Base-by-base conservation (phyloP, 2,888 invertebrate genomes). In the Oscheius myriophilus region DNA sequence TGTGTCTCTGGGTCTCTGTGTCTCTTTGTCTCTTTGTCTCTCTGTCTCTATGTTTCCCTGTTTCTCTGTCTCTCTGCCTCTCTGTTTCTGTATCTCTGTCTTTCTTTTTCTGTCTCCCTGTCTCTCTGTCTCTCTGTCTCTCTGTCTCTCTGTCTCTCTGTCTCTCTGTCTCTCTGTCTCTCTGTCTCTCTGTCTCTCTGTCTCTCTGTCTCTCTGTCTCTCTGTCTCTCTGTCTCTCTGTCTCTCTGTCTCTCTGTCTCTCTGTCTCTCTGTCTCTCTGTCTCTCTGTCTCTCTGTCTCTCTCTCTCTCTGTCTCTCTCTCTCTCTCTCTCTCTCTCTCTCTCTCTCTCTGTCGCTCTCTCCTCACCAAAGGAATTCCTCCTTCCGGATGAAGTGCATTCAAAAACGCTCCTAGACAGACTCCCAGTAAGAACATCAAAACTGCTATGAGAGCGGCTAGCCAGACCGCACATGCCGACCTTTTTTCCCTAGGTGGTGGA, bases 371-470 rank as follows among this genome's bases (percentile, higher is more conserved):
- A 14, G 68, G 71, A 16, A 70, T 67, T 1, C 55, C 67, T 46
- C 69, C 71, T 42, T 72, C 71, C 1, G 76, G 73, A 45, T 67
- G 0, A 11, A 72, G 45, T 1, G 73, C 72, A 54, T 76, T 73
- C 16, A 79, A 49, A 43, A 73, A 71, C n/a, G 75, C 76, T 1
- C 80, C 80, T 21, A 75, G 55, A 21, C 75, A 72, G 14, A 73
- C 33, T 9, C 80, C 80, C 4, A 79, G 18, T 1, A 76, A 54
- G 25, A 80, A 73, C 70, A 78, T 72, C 6, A 78, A 58, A 12
- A 75, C 18, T 25, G 66, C 66, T 18, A 58, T 58, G 26, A 66
- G 23, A 18, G 43, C 53, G 26, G 58, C 58, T 23, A 63, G 39
- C 52, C 63, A 63, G 7, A 63, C 14, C 6, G 39, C 63, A 39